Percentiles rank a stretch among this genome's conserved stretches.
phyloP scores from a whole-genome alignment of 2,797 vertebrate genomes.

The Crenuchus spilurus region DNA sequence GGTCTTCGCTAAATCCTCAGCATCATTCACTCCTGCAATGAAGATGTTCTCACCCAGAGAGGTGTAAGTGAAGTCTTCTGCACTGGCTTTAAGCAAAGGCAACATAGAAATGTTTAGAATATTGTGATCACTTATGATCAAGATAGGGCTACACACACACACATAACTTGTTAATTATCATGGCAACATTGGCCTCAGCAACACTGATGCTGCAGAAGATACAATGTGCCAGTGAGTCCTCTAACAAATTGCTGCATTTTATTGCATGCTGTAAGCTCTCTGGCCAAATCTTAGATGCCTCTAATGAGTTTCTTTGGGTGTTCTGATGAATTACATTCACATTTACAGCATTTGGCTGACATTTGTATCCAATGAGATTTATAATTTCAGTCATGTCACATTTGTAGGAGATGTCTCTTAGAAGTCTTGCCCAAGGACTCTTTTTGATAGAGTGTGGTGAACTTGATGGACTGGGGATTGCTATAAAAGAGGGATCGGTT shows the following conservation, averaged over 20 bases:
- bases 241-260: background rate
- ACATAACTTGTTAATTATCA: background rate
- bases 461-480: no score
- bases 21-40: slow-evolving; percentile 87
- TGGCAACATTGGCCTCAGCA: background rate
- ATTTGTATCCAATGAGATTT: no score
- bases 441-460: no score
- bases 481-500: no score
- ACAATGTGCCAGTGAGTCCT: background rate
- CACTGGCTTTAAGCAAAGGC: slow-evolving; percentile 75
- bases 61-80: slow-evolving; percentile 88
- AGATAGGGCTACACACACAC: background rate
- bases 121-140: background rate
- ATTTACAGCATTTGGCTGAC: no score
- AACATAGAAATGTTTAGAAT: background rate
- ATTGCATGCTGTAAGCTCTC: background rate
- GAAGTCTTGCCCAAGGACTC: no score
- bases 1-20: slow-evolving; percentile 87
- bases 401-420: no score
- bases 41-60: slow-evolving; percentile 85
- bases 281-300: background rate
- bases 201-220: background rate
- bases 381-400: no score
- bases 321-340: background rate
- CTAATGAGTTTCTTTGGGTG: background rate